Evolutionary conservation across 2,113 vertebrate genomes (phyloP).

Genomic region (Cyphomyrus discorhynchus): DNA sequence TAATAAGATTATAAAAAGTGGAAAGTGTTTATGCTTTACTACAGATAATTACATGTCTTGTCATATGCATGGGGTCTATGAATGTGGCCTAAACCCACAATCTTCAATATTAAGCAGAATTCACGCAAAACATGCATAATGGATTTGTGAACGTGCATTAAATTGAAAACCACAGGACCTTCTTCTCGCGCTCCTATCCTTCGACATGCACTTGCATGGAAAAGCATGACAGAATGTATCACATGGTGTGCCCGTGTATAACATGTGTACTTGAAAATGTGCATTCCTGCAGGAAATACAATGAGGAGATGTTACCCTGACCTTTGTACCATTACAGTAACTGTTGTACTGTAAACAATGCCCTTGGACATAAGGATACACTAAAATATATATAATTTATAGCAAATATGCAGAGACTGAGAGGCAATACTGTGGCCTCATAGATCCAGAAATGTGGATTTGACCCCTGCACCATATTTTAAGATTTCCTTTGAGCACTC

Average conservation of each 20-base stretch:
- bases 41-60: conserved; percentile 57
- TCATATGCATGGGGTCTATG: conserved; percentile 43
- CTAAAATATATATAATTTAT: not conserved
- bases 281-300: not conserved
- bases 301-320: not conserved
- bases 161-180: conserved; percentile 30
- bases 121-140: conserved; percentile 37
- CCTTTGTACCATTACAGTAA: not conserved
- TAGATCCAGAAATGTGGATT: not conserved
- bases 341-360: not conserved
- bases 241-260: not conserved
- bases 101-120: conserved; percentile 36
- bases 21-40: conserved; percentile 58
- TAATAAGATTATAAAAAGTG: conserved; percentile 65
- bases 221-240: not conserved
- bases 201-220: not conserved
- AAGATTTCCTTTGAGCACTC: not conserved
- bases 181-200: not conserved
- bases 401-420: not conserved
- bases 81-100: conserved; percentile 45
- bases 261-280: not conserved
- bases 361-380: not conserved
- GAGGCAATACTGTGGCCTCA: not conserved
- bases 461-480: not conserved
- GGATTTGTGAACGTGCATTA: conserved; percentile 38